A percentile compares a stretch with the other conserved stretches of the same genome.
Evolutionary conservation across 2,888 invertebrate genomes (phyloP).

Genomic region (Brachyptera putata): DNA sequence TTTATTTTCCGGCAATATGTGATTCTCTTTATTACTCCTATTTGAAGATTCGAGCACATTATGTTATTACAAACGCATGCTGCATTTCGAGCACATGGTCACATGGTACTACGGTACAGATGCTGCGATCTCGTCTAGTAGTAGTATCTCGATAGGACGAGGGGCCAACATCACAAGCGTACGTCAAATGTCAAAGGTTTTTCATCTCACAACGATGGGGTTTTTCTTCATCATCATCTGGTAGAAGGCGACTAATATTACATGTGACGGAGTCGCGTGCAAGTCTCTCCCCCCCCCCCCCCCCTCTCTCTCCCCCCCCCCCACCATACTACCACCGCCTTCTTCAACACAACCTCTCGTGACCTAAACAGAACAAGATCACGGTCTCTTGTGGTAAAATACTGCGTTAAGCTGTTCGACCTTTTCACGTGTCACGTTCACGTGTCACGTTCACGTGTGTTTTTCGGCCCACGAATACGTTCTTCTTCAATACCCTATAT

Average conservation of each 20-base stretch:
- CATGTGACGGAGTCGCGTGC: constrained; percentile 9
- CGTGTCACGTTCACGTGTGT: too few species aligned
- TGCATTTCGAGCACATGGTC: constrained; percentile 1
- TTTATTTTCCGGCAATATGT: too few species aligned
- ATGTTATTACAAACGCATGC: background rate
- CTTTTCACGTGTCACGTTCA: constrained; percentile 16
- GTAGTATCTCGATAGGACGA: too few species aligned
- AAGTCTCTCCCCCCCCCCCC: background rate
- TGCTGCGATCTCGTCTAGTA: background rate
- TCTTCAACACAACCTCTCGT: background rate
- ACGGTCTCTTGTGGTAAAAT: too few species aligned
- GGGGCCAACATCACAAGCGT: background rate
- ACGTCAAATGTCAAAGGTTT: constrained; percentile 4
- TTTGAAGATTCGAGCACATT: too few species aligned
- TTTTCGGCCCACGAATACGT: too few species aligned
- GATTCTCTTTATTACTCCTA: too few species aligned
- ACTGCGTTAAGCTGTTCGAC: constrained; percentile 5
- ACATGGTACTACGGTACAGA: constrained; percentile 1
- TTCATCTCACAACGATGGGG: background rate
- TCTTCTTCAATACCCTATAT: too few species aligned
- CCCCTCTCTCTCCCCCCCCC: background rate
- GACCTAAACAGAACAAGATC: constrained; percentile 9
- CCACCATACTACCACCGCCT: background rate
- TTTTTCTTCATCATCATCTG: constrained; percentile 3
- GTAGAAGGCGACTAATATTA: too few species aligned